These are phyloP conservation scores for Manis crassicaudata DNA, from an alignment of 2,797 vertebrate species.

Conservation along the genomic window DNA sequence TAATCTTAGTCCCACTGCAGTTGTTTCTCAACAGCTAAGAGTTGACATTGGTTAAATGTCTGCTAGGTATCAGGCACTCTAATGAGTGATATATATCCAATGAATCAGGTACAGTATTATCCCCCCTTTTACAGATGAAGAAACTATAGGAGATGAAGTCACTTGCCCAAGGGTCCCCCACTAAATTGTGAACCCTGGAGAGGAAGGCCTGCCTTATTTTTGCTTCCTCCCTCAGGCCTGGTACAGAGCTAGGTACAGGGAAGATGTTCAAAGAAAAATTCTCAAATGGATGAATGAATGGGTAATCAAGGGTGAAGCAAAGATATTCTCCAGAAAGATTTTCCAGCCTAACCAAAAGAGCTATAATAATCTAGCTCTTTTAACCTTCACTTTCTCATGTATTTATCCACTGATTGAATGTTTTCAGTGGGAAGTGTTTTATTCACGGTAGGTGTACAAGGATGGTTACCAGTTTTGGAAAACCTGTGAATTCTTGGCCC, in stretches of 20 bases:
- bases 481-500: slow-evolving; percentile 61
- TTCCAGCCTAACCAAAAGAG: background rate
- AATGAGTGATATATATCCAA: background rate
- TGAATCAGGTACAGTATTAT: background rate
- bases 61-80: background rate
- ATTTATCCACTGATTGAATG: background rate
- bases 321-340: background rate
- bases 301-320: background rate
- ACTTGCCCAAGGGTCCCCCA: background rate
- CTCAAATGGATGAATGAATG: background rate
- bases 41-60: background rate
- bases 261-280: background rate
- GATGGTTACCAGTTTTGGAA: slow-evolving; percentile 53
- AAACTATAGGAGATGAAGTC: background rate
- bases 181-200: background rate
- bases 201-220: background rate
- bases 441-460: background rate
- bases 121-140: background rate
- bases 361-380: background rate
- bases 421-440: slow-evolving; percentile 54
- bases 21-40: background rate
- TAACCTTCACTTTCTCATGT: background rate
- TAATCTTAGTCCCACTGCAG: background rate
- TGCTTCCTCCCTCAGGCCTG: background rate
- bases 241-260: background rate